Base-by-base conservation (phyloP, 2,888 invertebrate genomes). In the Acronicta aceris region DNA sequence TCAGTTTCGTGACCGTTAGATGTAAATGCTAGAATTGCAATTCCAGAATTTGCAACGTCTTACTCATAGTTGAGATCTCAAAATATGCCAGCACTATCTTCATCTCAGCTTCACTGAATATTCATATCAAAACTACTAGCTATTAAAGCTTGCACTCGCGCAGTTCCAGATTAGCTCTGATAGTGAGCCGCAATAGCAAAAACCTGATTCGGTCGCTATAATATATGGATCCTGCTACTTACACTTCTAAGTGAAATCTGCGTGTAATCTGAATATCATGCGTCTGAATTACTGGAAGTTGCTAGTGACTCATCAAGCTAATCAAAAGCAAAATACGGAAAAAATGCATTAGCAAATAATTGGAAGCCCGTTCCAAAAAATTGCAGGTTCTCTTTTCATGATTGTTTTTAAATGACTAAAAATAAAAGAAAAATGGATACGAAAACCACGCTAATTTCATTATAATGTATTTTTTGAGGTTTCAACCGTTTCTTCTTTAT, bases 101-200 rank as follows among this genome's bases (percentile, higher is more conserved):
- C 53, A 63, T 70, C 70, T 57, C 54, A 21, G 54, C 50, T 74
- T 63, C 71, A 57, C 75, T 70, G 70, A 74, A 70, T 70, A 70
- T 70, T 70, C 75, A 74, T 70, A 58, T 74, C 54, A 74, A 62
- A 74, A 70, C 70, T 51, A 62, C 71, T 63, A 70, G 64, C 75
- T 70, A 68, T 69, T 74, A 63, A 74, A 74, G 70, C 70, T 74
- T 70, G 70, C 71, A 57, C 48, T 74, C 38, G 57, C 21, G 54
- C 51, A 70, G 53, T 70, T 74, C 48, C 56, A 74, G 70, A 70
- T 70, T 74, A 70, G 56, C 54, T 70, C 40, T 41, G 70, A 70
- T 74, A 63, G 74, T 46, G 42, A 74, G 74, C 62, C 33, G 62
- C 52, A 74, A 40, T 43, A 38, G 63, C 64, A 74, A 74, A 69